Evolutionary conservation across 2,797 vertebrate species (phyloP).

Genomic region (Chelmon rostratus): DNA sequence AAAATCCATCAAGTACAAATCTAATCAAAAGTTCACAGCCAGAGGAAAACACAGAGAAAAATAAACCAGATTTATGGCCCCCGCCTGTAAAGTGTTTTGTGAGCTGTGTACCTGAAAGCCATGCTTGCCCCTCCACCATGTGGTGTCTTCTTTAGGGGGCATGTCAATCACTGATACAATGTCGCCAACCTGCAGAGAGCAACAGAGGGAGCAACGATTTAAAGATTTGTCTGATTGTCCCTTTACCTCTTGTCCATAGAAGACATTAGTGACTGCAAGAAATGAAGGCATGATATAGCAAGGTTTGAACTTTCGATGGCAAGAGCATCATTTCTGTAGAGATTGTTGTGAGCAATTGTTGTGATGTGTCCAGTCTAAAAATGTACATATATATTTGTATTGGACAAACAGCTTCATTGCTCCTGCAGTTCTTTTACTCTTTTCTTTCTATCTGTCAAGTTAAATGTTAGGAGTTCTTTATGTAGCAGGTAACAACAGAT

Average conservation of each 20-base stretch:
- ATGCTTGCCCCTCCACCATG: constrained; percentile 99
- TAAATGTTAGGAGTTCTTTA: not conserved
- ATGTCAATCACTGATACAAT: constrained; percentile 99
- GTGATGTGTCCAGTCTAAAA: constrained; percentile 2
- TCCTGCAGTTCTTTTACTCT: not conserved
- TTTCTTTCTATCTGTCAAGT: not conserved
- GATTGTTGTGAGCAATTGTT: not conserved
- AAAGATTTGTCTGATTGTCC: not conserved
- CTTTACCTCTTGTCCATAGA: not conserved
- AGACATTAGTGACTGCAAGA: constrained; percentile 1
- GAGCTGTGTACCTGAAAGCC: constrained; percentile 93
- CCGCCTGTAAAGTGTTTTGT: not conserved
- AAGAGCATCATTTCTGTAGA: not conserved
- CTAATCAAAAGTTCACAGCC: constrained; percentile 24
- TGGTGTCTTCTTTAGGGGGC: constrained; percentile 98
- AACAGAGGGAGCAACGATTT: constrained; percentile 12
- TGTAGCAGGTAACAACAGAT: not conserved
- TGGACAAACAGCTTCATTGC: constrained; percentile 8
- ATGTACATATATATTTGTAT: not conserved
- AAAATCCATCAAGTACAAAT: constrained; percentile 34
- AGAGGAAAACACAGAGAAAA: not conserved
- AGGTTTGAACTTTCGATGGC: not conserved
- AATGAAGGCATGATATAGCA: not conserved
- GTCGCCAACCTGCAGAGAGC: constrained; percentile 92
- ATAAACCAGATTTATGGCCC: not conserved